Conservation (phyloP, 2,888 invertebrate genomes). For the Gonocerus acuteangulatus region DNA sequence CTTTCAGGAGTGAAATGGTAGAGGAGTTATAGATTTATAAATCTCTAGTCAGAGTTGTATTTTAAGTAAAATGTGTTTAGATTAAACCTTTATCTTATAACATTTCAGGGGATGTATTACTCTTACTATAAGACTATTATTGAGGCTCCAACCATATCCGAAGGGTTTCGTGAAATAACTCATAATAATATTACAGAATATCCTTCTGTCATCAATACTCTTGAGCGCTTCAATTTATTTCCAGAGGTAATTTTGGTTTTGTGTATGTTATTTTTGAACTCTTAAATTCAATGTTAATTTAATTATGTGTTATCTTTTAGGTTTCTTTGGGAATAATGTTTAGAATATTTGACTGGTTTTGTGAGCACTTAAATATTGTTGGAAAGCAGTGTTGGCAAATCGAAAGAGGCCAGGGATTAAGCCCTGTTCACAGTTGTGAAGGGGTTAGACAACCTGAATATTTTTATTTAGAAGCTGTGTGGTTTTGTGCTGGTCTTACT, state of each 20-base stretch:
- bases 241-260: conserved; percentile 77
- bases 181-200: conserved; percentile 72
- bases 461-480: conserved; percentile 73
- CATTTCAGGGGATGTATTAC: conserved; percentile 71
- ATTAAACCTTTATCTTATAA: too few relatives aligned
- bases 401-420: conserved; percentile 54
- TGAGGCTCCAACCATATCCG: conserved; percentile 53
- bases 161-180: conserved; percentile 57
- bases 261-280: not conserved
- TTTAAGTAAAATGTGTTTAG: too few relatives aligned
- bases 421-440: conserved; percentile 63
- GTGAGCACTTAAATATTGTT: conserved; percentile 42
- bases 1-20: conserved; percentile 76
- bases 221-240: conserved; percentile 73
- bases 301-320: conserved; percentile 37
- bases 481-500: conserved; percentile 65
- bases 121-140: conserved; percentile 78
- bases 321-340: conserved; percentile 48
- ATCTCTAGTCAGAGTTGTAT: too few relatives aligned
- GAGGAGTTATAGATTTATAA: too few relatives aligned
- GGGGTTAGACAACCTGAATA: conserved; percentile 72
- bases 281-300: too few relatives aligned
- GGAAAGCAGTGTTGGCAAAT: conserved; percentile 50
- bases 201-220: conserved; percentile 70
- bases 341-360: conserved; percentile 46